Conservation (phyloP, 1,140 invertebrate species). For the Caerostris darwini region DNA sequence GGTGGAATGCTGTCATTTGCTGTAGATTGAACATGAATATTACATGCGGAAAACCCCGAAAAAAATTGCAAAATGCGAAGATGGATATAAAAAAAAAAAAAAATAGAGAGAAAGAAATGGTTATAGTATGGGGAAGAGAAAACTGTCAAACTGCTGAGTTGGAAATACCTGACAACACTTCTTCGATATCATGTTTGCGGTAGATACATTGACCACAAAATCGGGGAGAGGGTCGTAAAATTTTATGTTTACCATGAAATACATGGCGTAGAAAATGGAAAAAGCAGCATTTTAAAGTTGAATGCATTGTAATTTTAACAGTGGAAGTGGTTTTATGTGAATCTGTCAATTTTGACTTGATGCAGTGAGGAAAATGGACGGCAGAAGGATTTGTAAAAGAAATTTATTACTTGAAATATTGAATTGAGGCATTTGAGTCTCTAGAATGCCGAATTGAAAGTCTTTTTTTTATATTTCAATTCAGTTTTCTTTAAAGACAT, state of each 20-base stretch:
- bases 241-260: neutral
- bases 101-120: neutral
- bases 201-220: conserved; percentile 21
- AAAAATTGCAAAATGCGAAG: conserved; percentile 34
- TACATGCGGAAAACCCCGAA: conserved; percentile 19
- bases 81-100: neutral
- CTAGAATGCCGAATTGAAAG: too few relatives aligned
- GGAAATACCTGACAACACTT: conserved; percentile 20
- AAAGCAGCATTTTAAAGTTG: neutral
- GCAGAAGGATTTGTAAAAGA: neutral
- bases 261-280: neutral
- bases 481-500: too few relatives aligned
- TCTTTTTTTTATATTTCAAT: too few relatives aligned
- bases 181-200: neutral
- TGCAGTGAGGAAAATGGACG: neutral
- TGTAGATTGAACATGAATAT: conserved; percentile 73
- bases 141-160: neutral
- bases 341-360: neutral
- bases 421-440: too few relatives aligned
- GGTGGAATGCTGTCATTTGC: conserved; percentile 51
- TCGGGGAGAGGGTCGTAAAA: neutral
- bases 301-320: neutral
- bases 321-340: neutral
- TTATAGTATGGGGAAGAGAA: neutral
- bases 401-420: too few relatives aligned